Conservation (phyloP, 1,140 invertebrate species). For the Megathymus violae region DNA sequence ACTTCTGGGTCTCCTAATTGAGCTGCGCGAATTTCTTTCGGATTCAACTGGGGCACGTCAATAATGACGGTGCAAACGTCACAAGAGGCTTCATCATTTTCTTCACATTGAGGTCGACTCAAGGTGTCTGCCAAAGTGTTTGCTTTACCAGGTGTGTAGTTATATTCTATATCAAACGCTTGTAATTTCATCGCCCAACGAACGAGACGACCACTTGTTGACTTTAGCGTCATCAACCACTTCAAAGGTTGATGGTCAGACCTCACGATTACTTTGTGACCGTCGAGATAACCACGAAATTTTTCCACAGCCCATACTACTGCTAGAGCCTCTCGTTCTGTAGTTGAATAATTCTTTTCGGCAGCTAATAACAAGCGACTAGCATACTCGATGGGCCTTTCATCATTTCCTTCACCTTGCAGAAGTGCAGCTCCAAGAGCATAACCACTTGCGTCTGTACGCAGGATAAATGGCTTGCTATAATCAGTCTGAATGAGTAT, state of each 20-base stretch:
- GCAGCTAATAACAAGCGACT: constrained; percentile 54
- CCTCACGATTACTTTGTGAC: constrained; percentile 33
- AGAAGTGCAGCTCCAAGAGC: constrained; percentile 51
- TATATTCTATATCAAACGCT: constrained; percentile 54
- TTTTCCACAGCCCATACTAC: constrained; percentile 74
- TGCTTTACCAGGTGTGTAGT: constrained; percentile 47
- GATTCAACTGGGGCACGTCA: constrained; percentile 18
- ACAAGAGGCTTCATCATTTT: constrained; percentile 10
- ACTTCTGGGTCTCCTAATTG: constrained; percentile 20
- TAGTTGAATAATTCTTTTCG: constrained; percentile 76
- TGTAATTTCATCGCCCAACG: constrained; percentile 77
- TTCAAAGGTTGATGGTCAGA: constrained; percentile 77
- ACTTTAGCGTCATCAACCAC: constrained; percentile 75
- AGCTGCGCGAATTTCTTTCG: constrained; percentile 3
- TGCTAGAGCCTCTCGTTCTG: constrained; percentile 77
- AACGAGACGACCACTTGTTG: constrained; percentile 60
- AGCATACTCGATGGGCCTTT: constrained; percentile 73
- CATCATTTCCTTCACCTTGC: constrained; percentile 45
- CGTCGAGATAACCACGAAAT: constrained; percentile 66
- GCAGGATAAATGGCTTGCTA: constrained; percentile 46
- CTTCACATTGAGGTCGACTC: constrained; percentile 31
- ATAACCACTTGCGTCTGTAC: constrained; percentile 58
- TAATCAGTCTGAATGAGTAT: constrained; percentile 45
- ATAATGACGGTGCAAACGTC: constrained; percentile 26
- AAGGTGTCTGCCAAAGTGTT: constrained; percentile 50